Conservation (phyloP, 1,140 invertebrate genomes). For the Globodera rostochiensis region DNA sequence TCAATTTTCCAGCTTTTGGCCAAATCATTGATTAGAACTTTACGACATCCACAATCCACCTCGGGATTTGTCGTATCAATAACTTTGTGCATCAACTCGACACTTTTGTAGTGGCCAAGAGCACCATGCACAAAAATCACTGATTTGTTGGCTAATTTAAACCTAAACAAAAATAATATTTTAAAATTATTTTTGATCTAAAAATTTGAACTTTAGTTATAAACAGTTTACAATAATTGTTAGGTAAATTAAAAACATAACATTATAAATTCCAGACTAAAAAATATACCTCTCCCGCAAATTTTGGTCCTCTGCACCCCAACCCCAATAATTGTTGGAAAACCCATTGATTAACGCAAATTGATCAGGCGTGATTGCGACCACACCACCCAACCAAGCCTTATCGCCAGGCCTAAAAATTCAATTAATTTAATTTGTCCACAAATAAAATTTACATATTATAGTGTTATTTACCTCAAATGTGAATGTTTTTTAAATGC, state of each 20-base stretch:
- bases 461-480: no score
- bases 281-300: slow-evolving; percentile 37
- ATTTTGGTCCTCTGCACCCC: slow-evolving; percentile 65
- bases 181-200: no score
- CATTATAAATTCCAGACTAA: not conserved
- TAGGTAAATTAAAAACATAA: not conserved
- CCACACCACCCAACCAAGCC: slow-evolving; percentile 71
- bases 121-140: not conserved
- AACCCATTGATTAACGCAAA: slow-evolving; percentile 83
- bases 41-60: slow-evolving; percentile 20
- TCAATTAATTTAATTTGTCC: not conserved
- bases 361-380: slow-evolving; percentile 70
- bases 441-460: no score
- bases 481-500: no score
- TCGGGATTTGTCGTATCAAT: not conserved
- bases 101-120: not conserved
- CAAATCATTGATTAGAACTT: slow-evolving; percentile 66
- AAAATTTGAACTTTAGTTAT: no score
- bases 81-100: not conserved
- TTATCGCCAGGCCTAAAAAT: not conserved
- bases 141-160: not conserved
- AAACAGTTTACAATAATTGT: not conserved
- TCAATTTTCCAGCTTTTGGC: slow-evolving; percentile 3
- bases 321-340: slow-evolving; percentile 84
- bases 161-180: not conserved